phyloP scores from a whole-genome alignment of 2,113 vertebrate genomes.

The Oryzias celebensis region DNA sequence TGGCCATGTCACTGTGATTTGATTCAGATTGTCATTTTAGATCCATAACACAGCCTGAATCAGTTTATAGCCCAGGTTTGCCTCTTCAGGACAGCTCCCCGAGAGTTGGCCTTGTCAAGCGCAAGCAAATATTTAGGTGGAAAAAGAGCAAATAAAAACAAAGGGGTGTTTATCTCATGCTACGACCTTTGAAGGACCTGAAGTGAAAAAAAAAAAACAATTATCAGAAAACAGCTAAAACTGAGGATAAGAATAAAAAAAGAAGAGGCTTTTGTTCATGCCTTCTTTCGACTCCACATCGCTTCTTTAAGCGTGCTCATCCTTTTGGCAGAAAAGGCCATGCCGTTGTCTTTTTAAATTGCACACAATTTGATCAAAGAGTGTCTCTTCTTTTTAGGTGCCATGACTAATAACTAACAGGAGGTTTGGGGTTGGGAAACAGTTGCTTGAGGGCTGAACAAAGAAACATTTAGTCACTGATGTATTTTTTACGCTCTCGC shows the following conservation, averaged over 20 bases:
- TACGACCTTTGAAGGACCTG: too few species aligned
- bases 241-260: too few species aligned
- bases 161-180: neutral
- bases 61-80: conserved; percentile 46
- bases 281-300: too few species aligned
- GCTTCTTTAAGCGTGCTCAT: conserved; percentile 17
- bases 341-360: conserved; percentile 41
- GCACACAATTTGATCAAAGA: conserved; percentile 33
- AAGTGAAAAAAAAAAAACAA: too few species aligned
- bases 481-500: conserved; percentile 71
- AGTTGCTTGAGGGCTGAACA: conserved; percentile 27
- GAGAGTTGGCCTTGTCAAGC: conserved; percentile 11
- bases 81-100: conserved; percentile 38
- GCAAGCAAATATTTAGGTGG: conserved; percentile 30
- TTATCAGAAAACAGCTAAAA: too few species aligned
- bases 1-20: conserved; percentile 63
- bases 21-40: conserved; percentile 63
- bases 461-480: conserved; percentile 40
- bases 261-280: too few species aligned
- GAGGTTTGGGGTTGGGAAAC: conserved; percentile 11
- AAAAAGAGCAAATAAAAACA: conserved; percentile 5
- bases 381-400: conserved; percentile 17
- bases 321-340: conserved; percentile 34
- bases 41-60: conserved; percentile 56
- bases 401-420: conserved; percentile 43